These are phyloP conservation scores for Perizoma affinitatum DNA, from an alignment of 2,888 invertebrate species.

Conservation along the genomic window DNA sequence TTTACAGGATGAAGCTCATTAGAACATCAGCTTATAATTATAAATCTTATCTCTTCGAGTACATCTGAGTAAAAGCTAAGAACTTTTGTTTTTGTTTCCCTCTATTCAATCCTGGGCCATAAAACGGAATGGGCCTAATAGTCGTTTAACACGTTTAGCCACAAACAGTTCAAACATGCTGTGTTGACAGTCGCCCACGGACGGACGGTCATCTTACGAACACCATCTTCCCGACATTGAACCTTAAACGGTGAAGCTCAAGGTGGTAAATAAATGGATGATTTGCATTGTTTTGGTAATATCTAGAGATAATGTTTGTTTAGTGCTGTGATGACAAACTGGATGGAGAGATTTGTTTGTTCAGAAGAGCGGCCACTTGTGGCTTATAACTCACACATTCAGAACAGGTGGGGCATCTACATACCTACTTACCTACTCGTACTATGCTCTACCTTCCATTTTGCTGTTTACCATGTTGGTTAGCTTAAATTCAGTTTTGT, in stretches of 20 bases:
- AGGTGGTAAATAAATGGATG: background rate
- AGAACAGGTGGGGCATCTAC: slow-evolving; percentile 25
- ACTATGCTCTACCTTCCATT: too few species aligned
- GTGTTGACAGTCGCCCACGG: slow-evolving; percentile 30
- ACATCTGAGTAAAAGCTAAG: too few species aligned
- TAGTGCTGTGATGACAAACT: slow-evolving; percentile 30
- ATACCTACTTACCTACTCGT: too few species aligned
- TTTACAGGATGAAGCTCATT: background rate
- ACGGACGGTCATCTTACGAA: slow-evolving; percentile 6
- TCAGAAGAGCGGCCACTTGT: slow-evolving; percentile 18
- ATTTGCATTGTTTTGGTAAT: slow-evolving; percentile 22
- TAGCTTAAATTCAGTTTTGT: too few species aligned
- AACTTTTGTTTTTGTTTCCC: slow-evolving; percentile 13
- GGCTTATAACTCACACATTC: slow-evolving; percentile 19
- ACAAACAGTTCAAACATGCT: slow-evolving; percentile 28
- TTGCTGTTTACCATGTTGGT: too few species aligned
- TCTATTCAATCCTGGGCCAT: slow-evolving; percentile 22
- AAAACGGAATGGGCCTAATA: slow-evolving; percentile 32
- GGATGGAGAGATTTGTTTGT: slow-evolving; percentile 28
- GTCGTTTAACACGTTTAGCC: slow-evolving; percentile 34
- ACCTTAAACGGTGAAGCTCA: background rate
- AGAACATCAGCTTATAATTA: too few species aligned
- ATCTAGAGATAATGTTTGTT: slow-evolving; percentile 28
- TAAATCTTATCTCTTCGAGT: too few species aligned
- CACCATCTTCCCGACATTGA: background rate